phyloP scores from a whole-genome alignment of 2,113 vertebrate species.

The Oncorhynchus masou region DNA sequence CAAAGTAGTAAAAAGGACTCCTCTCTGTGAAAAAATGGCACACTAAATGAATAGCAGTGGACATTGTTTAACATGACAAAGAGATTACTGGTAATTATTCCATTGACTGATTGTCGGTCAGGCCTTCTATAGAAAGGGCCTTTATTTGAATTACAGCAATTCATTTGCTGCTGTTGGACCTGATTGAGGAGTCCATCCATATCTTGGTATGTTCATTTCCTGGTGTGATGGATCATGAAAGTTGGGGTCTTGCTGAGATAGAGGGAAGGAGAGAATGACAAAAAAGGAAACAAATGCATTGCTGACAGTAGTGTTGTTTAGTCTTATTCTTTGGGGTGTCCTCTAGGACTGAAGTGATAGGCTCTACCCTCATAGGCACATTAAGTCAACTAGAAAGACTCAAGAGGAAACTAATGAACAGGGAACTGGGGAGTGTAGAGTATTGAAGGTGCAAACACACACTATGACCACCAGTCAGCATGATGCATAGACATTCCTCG shows the following conservation, averaged over 20 bases:
- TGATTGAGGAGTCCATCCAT: conserved; percentile 12
- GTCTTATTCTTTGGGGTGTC: background rate
- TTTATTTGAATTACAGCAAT: conserved; percentile 14
- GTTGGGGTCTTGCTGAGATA: background rate
- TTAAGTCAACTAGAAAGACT: background rate
- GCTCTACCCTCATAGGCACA: too few relatives aligned
- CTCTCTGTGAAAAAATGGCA: conserved; percentile 23
- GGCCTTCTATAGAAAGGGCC: background rate
- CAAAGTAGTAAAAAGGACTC: conserved; percentile 4
- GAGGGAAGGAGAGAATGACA: background rate
- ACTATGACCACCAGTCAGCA: background rate
- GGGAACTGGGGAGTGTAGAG: too few relatives aligned
- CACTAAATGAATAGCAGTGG: conserved; percentile 30
- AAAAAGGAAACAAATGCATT: background rate
- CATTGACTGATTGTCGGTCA: conserved; percentile 10
- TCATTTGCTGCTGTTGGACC: conserved; percentile 14
- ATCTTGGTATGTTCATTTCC: conserved; percentile 14
- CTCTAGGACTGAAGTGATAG: background rate
- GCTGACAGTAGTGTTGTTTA: background rate
- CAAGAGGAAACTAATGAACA: background rate
- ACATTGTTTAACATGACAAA: conserved; percentile 48
- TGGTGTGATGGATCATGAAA: background rate
- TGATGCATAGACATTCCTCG: too few relatives aligned
- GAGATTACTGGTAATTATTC: conserved; percentile 39
- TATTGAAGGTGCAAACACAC: background rate